Evolutionary conservation across 37 sponge, comb jelly and placozoan species (phyloP).

Genomic region (Tethya wilhelma): DNA sequence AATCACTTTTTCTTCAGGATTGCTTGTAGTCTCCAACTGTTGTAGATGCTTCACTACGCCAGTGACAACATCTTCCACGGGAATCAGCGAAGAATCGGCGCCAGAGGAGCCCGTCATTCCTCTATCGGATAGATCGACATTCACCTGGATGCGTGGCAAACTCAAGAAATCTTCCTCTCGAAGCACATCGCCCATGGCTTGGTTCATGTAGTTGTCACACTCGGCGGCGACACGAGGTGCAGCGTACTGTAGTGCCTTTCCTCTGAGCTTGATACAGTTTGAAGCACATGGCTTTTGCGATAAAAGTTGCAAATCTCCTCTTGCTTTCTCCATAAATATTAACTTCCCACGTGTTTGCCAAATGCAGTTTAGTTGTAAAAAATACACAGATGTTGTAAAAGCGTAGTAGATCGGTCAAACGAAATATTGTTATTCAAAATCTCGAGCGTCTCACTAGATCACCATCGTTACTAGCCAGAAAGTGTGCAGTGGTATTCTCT

Average conservation of each 20-base stretch:
- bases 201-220: conserved; percentile 16
- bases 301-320: too few species aligned
- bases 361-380: too few species aligned
- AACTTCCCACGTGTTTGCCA: too few species aligned
- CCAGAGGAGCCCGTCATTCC: too few species aligned
- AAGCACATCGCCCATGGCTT: neutral
- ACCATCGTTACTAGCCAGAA: too few species aligned
- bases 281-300: neutral
- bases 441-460: too few species aligned
- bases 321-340: too few species aligned
- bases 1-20: neutral
- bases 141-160: conserved; percentile 40
- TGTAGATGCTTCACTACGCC: conserved; percentile 1
- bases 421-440: too few species aligned
- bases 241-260: neutral
- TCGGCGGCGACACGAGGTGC: neutral
- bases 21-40: neutral
- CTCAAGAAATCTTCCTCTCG: conserved; percentile 3
- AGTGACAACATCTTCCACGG: conserved; percentile 13
- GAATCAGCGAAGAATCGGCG: too few species aligned
- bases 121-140: conserved; percentile 17
- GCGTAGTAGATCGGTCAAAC: too few species aligned
- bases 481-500: too few species aligned
- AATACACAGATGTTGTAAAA: too few species aligned
- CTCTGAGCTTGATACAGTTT: conserved; percentile 9